phyloP scores from a whole-genome alignment of 2,888 invertebrate genomes.

The Belgica antarctica region DNA sequence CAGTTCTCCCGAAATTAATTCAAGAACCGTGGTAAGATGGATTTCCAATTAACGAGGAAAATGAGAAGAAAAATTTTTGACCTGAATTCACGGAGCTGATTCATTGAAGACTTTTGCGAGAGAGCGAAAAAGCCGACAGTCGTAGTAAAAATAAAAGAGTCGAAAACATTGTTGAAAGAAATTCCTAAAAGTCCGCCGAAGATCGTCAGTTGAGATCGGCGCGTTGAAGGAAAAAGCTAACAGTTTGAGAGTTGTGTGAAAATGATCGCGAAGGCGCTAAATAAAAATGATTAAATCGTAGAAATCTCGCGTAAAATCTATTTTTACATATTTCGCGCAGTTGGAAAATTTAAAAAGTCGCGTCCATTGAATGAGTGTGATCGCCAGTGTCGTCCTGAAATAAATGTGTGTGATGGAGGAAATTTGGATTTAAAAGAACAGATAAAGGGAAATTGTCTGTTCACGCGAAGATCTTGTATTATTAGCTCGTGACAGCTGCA shows the following conservation, averaged over 20 bases:
- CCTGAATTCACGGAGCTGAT: too few species aligned
- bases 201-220: slow-evolving; percentile 9
- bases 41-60: too few species aligned
- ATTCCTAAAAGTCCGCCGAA: background rate
- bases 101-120: too few species aligned
- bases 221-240: background rate
- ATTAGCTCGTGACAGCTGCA: background rate
- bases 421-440: background rate
- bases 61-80: too few species aligned
- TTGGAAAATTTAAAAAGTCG: background rate
- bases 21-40: too few species aligned
- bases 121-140: too few species aligned
- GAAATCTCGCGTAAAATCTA: slow-evolving; percentile 15
- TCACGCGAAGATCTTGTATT: background rate
- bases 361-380: background rate
- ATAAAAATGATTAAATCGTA: background rate
- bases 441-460: background rate
- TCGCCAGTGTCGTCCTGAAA: background rate
- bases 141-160: too few species aligned
- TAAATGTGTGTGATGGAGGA: background rate
- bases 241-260: background rate
- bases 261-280: slow-evolving; percentile 2
- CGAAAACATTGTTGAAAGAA: too few species aligned
- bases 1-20: too few species aligned
- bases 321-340: background rate